These are phyloP conservation scores for Drosophila azteca DNA, from an alignment of 1,140 invertebrate species.

Conservation along the genomic window DNA sequence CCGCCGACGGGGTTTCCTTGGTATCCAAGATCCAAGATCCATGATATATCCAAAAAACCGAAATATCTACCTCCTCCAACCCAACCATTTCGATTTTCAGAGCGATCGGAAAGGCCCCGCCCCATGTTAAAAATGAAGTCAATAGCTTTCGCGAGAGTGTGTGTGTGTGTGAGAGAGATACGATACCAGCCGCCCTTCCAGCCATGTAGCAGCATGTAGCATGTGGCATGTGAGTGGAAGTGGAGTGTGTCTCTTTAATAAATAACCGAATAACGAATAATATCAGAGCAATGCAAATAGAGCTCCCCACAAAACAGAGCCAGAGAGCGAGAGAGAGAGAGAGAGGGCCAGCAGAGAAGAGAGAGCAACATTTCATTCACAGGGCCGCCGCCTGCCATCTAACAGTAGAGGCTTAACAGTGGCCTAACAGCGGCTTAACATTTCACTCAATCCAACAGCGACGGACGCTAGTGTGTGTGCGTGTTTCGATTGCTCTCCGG, in stretches of 20 bases:
- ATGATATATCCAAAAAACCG: neutral
- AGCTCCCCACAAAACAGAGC: constrained; percentile 10
- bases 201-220: neutral
- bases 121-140: constrained; percentile 77
- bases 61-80: constrained; percentile 45
- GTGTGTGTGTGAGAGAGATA: constrained; percentile 29
- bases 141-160: constrained; percentile 34
- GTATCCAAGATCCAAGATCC: neutral
- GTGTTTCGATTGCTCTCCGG: constrained; percentile 30
- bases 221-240: neutral
- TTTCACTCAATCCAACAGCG: constrained; percentile 10
- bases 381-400: neutral
- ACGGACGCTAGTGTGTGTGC: constrained; percentile 19
- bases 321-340: constrained; percentile 1
- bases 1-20: constrained; percentile 29
- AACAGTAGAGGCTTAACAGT: constrained; percentile 12
- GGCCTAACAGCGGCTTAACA: constrained; percentile 27
- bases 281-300: constrained; percentile 78
- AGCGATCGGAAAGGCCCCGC: constrained; percentile 50
- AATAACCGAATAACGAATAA: constrained; percentile 80
- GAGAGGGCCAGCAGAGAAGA: neutral
- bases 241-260: constrained; percentile 47
- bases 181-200: constrained; percentile 50
- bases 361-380: constrained; percentile 25
- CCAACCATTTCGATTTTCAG: constrained; percentile 51